Base-by-base conservation (phyloP, 2,797 vertebrate genomes). In the Caiman crocodilus region DNA sequence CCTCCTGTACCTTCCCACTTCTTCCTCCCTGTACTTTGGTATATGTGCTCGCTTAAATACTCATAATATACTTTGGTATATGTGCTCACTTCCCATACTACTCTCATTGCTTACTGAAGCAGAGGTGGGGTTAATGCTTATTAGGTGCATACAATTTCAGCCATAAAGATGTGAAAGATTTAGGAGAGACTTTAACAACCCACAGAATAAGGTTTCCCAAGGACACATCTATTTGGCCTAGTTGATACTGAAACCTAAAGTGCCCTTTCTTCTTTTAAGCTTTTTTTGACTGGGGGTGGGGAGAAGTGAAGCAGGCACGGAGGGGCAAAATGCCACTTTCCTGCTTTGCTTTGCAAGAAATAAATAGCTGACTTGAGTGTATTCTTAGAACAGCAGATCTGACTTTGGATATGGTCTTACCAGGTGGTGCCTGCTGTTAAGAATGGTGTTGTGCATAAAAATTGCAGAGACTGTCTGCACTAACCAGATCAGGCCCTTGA, bases 381-480 rank as follows among this genome's bases (percentile, higher is more conserved):
- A 50, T 3, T 50, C 42, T 50, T 50, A 50, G 42, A 10, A 50
- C 42, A 50, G 42, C 42, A 50, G 42, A 65, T 56, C 21, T 8
- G 59, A 30, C 82, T 74, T 57, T 7, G 4, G 20, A 13, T 30
- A 35, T 58, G 76, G 64, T 64, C 71, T n/a, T 81, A 0, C 6
- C 8, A 2, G 74, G 32, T 3, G 4, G 59, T 88, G 42, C 57
- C 3, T 35, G 23, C 13, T 5, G 6, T 58, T 8, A 7, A 0
- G 14, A 83, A 14, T 14, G 75, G 56, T 25, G 42, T 60, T 14
- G 64, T 50, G 23, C 55, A 56, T 55, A 57, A 32, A 63, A 57
- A 60, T 6, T 0, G 0, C 63, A 32, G 82, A 71, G 50, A 67
- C 28, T 58, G 57, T 0, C 0, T 81, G 73, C 12, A 0, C 1